Evolutionary conservation across 2,113 vertebrate genomes (phyloP), one percentile per base, ranked within the genome.

Genomic region (Parus major): DNA sequence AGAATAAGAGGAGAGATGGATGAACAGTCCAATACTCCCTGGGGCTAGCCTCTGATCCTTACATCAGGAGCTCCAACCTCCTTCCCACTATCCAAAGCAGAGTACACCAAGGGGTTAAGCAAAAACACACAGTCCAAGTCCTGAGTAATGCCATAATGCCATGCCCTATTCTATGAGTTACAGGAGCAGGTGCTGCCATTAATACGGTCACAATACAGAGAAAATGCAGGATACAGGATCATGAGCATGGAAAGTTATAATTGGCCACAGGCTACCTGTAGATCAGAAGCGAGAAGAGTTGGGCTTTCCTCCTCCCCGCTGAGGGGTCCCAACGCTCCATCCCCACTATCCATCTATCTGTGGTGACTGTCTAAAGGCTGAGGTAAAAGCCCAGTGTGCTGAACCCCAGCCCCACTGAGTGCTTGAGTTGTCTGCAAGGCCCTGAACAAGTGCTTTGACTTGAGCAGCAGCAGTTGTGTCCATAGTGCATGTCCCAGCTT

Each of bases 341-440:
- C 55, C 24, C 16, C 24, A 31, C 15, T 17, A 42, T 35, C 36
- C 1, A 2, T 28, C 27, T 27, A 17, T 52, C 44, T 68, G 65
- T 92, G 70, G 27, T 41, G n/a, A 56, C 60, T 71, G 11, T 55
- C 66, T 60, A 39, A 80, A 82, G 20, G 29, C 44, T 20, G 35
- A 87, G 42, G 27, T 46, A 39, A 64, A 50, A 76, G 44, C 24
- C 19, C 15, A 35, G 23, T 0, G 2, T 11, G 5, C 39, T 81
- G 65, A 80, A 25, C 12, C 15, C 20, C 0, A 0, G 17, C 16
- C 31, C 20, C 42, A 22, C 2, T 0, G 4, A 57, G 31, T 15
- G 15, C 25, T 29, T 20, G 36, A 69, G 55, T 13, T 57, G 15
- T 24, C 77, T 65, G 29, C 19, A 36, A 70, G 20, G 11, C 4